A percentile compares a stretch with the other conserved stretches of the same genome.
Conservation (phyloP, 2,113 vertebrate species). For the Chinchilla lanigera region DNA sequence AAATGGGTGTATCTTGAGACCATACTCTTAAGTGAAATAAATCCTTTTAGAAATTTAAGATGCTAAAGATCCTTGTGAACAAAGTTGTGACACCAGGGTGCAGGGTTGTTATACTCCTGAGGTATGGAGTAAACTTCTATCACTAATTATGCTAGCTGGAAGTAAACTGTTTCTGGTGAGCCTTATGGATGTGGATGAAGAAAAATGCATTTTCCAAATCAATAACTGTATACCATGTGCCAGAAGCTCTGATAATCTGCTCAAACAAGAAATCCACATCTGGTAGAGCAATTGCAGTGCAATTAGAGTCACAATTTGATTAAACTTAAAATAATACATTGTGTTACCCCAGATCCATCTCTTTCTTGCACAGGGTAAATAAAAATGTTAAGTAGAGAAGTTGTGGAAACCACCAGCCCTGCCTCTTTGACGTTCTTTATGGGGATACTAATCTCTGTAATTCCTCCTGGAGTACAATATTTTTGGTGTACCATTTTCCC, state of each 20-base stretch:
- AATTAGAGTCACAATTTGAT: background rate
- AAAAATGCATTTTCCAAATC: background rate
- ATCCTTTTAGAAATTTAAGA: background rate
- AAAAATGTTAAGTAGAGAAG: background rate
- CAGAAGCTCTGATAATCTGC: background rate
- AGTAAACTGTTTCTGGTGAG: background rate
- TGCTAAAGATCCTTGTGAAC: background rate
- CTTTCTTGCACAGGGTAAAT: background rate
- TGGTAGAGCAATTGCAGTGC: background rate
- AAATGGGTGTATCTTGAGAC: background rate
- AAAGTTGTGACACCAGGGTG: background rate
- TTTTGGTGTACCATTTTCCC: background rate
- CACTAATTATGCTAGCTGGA: background rate
- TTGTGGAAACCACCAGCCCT: background rate
- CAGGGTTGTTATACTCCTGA: background rate
- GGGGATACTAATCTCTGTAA: background rate
- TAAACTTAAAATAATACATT: background rate
- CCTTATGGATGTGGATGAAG: background rate
- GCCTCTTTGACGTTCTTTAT: background rate
- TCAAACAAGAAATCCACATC: background rate
- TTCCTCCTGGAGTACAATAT: background rate
- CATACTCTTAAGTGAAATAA: background rate
- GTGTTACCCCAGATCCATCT: background rate
- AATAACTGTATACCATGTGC: background rate
- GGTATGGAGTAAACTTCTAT: background rate